Evolutionary conservation across 2,797 vertebrate species (phyloP).

Genomic region (Acanthurus leucopareius): DNA sequence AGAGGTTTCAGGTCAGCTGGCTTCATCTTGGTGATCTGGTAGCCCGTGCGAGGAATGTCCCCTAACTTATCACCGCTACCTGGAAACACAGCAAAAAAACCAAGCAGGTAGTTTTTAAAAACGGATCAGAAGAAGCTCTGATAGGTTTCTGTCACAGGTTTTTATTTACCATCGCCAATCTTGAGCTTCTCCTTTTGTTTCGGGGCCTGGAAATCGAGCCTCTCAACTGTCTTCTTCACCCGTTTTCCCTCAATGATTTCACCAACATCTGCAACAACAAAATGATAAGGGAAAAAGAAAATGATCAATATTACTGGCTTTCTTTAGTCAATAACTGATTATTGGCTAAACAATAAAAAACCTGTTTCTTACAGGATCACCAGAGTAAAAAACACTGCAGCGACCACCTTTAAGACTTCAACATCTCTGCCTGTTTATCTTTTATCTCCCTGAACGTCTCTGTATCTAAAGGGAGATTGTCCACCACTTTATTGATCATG

Average conservation of each 20-base stretch:
- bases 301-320: not conserved
- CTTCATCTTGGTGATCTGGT: slow-evolving; percentile 94
- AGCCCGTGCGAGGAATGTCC: slow-evolving; percentile 93
- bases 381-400: too few relatives aligned
- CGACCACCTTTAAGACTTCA: too few relatives aligned
- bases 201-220: slow-evolving; percentile 91
- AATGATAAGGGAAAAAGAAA: not conserved
- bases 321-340: not conserved
- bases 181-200: slow-evolving; percentile 91
- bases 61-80: slow-evolving; percentile 94
- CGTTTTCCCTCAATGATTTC: slow-evolving; percentile 94
- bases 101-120: not conserved
- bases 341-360: not conserved
- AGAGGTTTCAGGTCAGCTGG: slow-evolving; percentile 93
- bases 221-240: slow-evolving; percentile 93
- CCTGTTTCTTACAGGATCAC: not conserved
- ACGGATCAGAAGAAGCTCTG: not conserved
- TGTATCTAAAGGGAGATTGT: too few relatives aligned
- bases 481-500: too few relatives aligned
- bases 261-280: slow-evolving; percentile 49
- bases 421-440: too few relatives aligned
- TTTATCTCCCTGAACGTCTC: too few relatives aligned
- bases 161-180: slow-evolving; percentile 88
- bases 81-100: slow-evolving; percentile 54
- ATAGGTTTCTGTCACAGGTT: accelerated